Base-by-base conservation (phyloP, 1,140 invertebrate genomes). In the Andrena cerasifolii region DNA sequence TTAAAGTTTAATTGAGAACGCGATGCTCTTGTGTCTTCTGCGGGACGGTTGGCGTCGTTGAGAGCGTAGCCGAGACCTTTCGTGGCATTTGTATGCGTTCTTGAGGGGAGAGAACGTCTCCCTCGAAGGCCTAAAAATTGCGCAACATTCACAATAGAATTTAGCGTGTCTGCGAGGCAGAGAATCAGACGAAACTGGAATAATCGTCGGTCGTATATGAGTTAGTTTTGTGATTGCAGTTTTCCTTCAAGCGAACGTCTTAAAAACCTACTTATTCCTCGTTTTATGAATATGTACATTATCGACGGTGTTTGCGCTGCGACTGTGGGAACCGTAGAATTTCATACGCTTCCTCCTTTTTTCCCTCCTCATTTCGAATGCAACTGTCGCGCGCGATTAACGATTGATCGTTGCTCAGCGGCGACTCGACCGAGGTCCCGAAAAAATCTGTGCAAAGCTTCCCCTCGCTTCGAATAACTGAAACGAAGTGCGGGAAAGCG, bases 401-500 rank as follows among this genome's bases (percentile, higher is more conserved):
- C 16, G 6, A 16, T 47, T 21, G 49, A 43, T 65, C n/a, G 10
- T 21, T 45, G 53, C 12, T 14, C 10, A 14, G 36, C n/a, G n/a
- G n/a, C n/a, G n/a, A n/a, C n/a, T n/a, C 3, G 16, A 31, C 5
- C 12, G 12, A 10, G 10, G 16, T 7, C 16, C 14, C 0, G n/a
- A 67, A 33, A 54, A 26, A 16, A 36, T 31, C n/a, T n/a, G n/a
- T n/a, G n/a, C n/a, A n/a, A n/a, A n/a, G n/a, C n/a, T n/a, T n/a
- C n/a, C n/a, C n/a, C n/a, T 43, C 10, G 12, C 8, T 21, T 18
- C 12, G 51, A 66, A 49, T 49, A 36, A 31, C 24, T 62, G 56
- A 62, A 56, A 68, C 43, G 26, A 40, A 28, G 5, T 10, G 31
- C 14, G 21, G 58, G 71, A 74, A 74, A 74, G 59, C 65, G 62